Conservation (phyloP, 2,113 vertebrate genomes). For the Onychorhynchus coronatus region DNA sequence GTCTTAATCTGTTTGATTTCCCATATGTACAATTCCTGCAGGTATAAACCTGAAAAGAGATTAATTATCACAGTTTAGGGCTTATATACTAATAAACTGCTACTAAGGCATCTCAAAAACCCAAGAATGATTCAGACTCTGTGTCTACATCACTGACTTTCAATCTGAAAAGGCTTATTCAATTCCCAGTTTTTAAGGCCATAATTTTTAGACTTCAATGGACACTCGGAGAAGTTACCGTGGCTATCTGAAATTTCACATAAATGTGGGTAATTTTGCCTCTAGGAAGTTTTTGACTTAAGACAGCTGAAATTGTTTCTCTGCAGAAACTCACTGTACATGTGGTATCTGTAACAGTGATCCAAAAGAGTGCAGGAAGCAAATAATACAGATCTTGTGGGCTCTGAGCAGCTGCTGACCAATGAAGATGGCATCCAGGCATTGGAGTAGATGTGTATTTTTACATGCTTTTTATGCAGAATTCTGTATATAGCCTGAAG, state of each 20-base stretch:
- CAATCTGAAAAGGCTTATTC: not conserved
- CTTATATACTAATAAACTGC: not conserved
- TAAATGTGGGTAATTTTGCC: not conserved
- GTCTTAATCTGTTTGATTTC: conserved; percentile 18
- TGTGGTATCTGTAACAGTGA: not conserved
- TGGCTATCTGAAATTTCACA: not conserved
- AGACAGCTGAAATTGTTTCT: not conserved
- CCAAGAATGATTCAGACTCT: not conserved
- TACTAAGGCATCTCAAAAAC: not conserved
- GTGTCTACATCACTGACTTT: not conserved
- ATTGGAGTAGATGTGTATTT: not conserved
- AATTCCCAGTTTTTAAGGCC: not conserved
- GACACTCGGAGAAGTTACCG: not conserved
- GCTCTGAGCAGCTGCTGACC: conserved; percentile 1
- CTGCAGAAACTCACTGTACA: not conserved
- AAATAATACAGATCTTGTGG: not conserved
- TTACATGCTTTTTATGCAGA: not conserved
- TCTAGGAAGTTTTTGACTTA: not conserved
- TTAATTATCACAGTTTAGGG: conserved; percentile 3
- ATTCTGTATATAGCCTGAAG: not conserved
- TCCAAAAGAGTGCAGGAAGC: not conserved
- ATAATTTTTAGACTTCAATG: not conserved
- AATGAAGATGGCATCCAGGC: not conserved
- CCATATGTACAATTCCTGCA: not conserved
- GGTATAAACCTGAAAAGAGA: conserved; percentile 16